phyloP scores from a whole-genome alignment of 1,140 invertebrate genomes.

The Pseudomyrmex flavicornis region DNA sequence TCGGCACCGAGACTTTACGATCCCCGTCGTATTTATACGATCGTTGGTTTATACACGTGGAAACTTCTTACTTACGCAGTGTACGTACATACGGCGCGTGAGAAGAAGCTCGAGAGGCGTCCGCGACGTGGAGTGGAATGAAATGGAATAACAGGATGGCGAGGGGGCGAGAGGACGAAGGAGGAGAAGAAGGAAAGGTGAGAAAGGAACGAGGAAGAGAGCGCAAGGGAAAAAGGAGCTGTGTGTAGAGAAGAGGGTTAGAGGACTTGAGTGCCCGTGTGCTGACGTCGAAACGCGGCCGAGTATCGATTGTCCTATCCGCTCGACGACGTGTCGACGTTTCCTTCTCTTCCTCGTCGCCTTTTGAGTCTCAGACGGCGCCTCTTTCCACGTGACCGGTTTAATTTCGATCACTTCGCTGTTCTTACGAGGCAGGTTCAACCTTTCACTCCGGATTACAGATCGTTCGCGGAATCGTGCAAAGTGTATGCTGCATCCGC shows the following conservation, averaged over 20 bases:
- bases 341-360: slow-evolving; percentile 36
- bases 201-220: neutral
- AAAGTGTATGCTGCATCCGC: neutral
- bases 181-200: neutral
- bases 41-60: slow-evolving; percentile 64
- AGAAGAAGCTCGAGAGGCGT: slow-evolving; percentile 39
- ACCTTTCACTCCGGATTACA: slow-evolving; percentile 21
- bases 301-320: slow-evolving; percentile 49
- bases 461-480: slow-evolving; percentile 5
- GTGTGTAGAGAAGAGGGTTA: slow-evolving; percentile 3
- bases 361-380: slow-evolving; percentile 23
- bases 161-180: neutral
- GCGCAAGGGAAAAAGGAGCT: neutral
- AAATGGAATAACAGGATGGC: slow-evolving; percentile 67
- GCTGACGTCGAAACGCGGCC: slow-evolving; percentile 54
- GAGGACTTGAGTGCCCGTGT: slow-evolving; percentile 11
- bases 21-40: slow-evolving; percentile 68
- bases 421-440: neutral
- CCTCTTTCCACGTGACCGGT: slow-evolving; percentile 20
- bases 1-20: slow-evolving; percentile 67
- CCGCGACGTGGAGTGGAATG: slow-evolving; percentile 55
- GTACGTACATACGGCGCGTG: slow-evolving; percentile 45
- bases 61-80: slow-evolving; percentile 65
- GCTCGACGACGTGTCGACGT: slow-evolving; percentile 41
- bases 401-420: slow-evolving; percentile 38